Evolutionary conservation across 1,140 invertebrate species (phyloP).

Genomic region (Drosophila nebulosa): DNA sequence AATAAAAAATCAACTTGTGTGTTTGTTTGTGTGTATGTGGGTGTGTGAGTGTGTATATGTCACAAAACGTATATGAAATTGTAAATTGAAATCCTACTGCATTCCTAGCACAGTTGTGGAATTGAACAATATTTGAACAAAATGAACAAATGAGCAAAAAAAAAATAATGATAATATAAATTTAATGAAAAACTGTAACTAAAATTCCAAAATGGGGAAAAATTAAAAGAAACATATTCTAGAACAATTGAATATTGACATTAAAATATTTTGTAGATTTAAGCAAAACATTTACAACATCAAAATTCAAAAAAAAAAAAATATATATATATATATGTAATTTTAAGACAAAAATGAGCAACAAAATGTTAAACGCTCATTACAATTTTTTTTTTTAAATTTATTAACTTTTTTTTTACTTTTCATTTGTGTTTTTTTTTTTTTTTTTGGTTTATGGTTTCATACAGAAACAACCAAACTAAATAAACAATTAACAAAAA

Average conservation of each 20-base stretch:
- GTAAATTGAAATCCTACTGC: conserved; percentile 65
- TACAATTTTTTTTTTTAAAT: no score
- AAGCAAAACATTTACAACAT: conserved; percentile 18
- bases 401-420: no score
- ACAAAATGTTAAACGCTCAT: conserved; percentile 5
- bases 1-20: neutral
- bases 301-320: neutral
- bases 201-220: conserved; percentile 10
- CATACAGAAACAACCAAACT: no score
- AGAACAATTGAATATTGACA: conserved; percentile 3
- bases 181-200: neutral
- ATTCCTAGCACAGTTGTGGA: conserved; percentile 77
- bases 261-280: neutral
- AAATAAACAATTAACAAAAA: no score
- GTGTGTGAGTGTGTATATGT: neutral
- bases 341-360: neutral
- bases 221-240: conserved; percentile 46
- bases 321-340: neutral
- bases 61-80: conserved; percentile 28
- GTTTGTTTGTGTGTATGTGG: neutral
- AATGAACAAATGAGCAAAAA: conserved; percentile 23
- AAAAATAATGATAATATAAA: conserved; percentile 1
- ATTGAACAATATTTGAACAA: conserved; percentile 71
- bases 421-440: no score
- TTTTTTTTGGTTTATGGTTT: no score